These are phyloP conservation scores for Sterna hirundo DNA, from an alignment of 2,113 vertebrate genomes.

Conservation along the genomic window DNA sequence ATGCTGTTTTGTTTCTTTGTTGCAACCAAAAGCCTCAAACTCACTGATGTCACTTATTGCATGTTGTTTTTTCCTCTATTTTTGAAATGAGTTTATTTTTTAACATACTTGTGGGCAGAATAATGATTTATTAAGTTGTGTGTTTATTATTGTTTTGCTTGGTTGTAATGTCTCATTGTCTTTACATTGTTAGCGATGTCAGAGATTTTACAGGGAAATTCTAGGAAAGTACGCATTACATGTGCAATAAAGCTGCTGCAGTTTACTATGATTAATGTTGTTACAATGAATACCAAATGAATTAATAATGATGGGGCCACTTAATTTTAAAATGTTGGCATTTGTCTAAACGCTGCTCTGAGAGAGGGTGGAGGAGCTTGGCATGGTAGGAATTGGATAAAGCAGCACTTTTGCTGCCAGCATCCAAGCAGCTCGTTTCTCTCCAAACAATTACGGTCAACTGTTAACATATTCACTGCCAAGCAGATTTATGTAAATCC, in stretches of 20 bases:
- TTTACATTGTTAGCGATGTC: conserved; percentile 33
- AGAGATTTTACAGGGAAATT: conserved; percentile 48
- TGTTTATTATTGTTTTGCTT: conserved; percentile 50
- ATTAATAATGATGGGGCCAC: conserved; percentile 61
- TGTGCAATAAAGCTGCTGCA: conserved; percentile 47
- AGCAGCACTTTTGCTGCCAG: neutral
- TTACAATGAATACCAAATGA: conserved; percentile 58
- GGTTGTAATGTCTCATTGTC: conserved; percentile 37
- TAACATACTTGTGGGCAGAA: conserved; percentile 53
- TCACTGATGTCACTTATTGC: conserved; percentile 53
- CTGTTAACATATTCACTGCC: conserved; percentile 36
- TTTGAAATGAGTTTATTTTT: conserved; percentile 62
- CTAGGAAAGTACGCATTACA: conserved; percentile 37
- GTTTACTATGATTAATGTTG: conserved; percentile 50
- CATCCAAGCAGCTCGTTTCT: conserved; percentile 30
- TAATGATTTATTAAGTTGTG: conserved; percentile 62
- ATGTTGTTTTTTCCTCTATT: conserved; percentile 7
- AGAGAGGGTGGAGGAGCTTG: conserved; percentile 40
- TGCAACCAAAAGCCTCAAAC: conserved; percentile 58
- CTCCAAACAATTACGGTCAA: conserved; percentile 13
- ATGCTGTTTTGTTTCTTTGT: conserved; percentile 70
- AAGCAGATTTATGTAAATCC: neutral
- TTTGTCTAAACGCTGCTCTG: conserved; percentile 43
- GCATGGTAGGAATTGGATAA: neutral
- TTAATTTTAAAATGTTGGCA: conserved; percentile 59